A percentile compares a stretch with the other conserved stretches of the same genome.
phyloP scores from a whole-genome alignment of 2,797 vertebrate genomes.

The Hippopotamyrus pictus region DNA sequence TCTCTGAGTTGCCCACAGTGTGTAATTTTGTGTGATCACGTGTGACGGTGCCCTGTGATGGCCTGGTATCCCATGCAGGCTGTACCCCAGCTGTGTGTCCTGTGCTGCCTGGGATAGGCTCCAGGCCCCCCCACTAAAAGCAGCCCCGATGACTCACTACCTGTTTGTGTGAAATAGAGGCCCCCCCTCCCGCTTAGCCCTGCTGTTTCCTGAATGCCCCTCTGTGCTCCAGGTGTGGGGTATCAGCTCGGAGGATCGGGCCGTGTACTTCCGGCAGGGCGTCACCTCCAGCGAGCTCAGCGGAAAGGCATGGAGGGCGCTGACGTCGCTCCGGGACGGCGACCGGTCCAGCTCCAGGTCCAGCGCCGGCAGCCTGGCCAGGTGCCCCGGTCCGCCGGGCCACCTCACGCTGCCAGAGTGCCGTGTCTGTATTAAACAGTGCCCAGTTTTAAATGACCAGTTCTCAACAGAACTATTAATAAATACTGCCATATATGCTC shows the following conservation, averaged over 20 bases:
- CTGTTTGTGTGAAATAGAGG: not conserved
- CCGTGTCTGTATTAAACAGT: not conserved
- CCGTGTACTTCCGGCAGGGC: conserved; percentile 83
- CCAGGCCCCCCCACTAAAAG: not conserved
- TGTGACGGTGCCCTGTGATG: not conserved
- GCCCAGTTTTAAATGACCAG: not conserved
- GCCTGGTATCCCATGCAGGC: not conserved
- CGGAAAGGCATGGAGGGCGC: conserved; percentile 86
- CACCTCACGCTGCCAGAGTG: not conserved
- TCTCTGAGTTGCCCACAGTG: not conserved
- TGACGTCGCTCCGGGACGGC: conserved; percentile 67
- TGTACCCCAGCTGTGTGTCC: not conserved
- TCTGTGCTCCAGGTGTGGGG: conserved; percentile 76
- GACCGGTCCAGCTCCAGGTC: conserved; percentile 81
- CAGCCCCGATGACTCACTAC: not conserved
- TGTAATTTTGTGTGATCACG: not conserved
- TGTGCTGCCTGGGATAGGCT: not conserved
- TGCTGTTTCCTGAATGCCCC: not conserved
- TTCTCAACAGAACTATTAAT: not conserved
- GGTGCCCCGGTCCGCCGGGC: conserved; percentile 54
- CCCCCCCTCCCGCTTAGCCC: not conserved
- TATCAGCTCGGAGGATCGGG: conserved; percentile 75
- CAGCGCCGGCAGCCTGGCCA: conserved; percentile 77
- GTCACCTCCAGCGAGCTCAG: conserved; percentile 86
- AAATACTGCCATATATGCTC: not conserved